Conservation (phyloP, 1,140 invertebrate species). For the Caenorhabditis inopinata region DNA sequence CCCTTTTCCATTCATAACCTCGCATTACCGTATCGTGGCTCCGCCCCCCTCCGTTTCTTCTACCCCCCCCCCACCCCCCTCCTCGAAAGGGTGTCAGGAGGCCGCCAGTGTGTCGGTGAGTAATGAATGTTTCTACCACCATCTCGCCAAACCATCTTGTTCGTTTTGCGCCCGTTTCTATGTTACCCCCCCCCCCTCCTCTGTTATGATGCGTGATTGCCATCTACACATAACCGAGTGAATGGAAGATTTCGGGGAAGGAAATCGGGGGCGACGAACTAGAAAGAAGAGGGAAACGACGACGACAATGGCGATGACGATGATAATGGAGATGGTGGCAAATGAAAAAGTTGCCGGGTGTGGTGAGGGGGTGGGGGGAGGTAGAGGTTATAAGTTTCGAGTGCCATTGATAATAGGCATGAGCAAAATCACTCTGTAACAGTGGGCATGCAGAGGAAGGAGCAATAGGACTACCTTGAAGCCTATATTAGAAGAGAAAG, state of each 20-base stretch:
- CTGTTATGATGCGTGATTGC: conserved; percentile 26
- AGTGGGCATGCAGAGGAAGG: too few relatives aligned
- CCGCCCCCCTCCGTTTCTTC: background rate
- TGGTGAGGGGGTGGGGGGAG: too few relatives aligned
- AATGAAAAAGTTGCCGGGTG: too few relatives aligned
- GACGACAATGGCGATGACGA: too few relatives aligned
- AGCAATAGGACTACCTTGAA: too few relatives aligned
- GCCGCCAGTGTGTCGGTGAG: background rate
- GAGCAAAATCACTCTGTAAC: too few relatives aligned
- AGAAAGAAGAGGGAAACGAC: background rate
- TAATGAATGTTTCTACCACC: conserved; percentile 32
- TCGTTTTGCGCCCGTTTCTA: conserved; percentile 8
- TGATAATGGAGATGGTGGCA: too few relatives aligned
- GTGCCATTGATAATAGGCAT: too few relatives aligned
- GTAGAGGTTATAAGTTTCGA: too few relatives aligned
- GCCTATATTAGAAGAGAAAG: too few relatives aligned
- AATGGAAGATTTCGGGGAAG: too few relatives aligned
- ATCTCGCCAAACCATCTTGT: conserved; percentile 28
- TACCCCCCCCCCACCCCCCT: background rate
- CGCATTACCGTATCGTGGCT: background rate
- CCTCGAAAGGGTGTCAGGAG: background rate
- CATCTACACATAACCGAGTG: background rate
- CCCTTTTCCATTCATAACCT: too few relatives aligned
- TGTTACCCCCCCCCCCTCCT: background rate
- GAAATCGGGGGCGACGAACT: background rate